Evolutionary conservation across 2,888 invertebrate species (phyloP), one percentile per base, ranked within the genome.

Genomic region (Hyppa rectilinea): DNA sequence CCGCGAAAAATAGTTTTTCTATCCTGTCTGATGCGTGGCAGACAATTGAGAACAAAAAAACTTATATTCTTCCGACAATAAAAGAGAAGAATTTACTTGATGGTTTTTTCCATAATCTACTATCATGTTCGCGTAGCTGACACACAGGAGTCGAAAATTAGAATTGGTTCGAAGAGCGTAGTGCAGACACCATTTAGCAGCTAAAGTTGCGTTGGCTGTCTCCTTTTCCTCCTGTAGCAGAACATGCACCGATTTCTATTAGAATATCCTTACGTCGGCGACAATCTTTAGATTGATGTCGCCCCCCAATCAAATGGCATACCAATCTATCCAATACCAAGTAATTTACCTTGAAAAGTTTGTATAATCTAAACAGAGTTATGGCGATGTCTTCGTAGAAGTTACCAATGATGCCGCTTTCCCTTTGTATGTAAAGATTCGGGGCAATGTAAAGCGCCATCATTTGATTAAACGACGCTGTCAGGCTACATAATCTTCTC

Each of bases 171-270:
- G 88, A 20, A 96, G 81, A 0, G 96, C 96, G 71, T 95, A 94
- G 63, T 94, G 95, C 53, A 97, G 87, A 31, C 96, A 93, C 96
- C 97, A 96, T 68, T 96, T 92, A 0, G 97, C 97, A 4, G 97
- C 96, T 63, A 97, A 85, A 59, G 92, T 92, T 0, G 97, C 96
- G 60, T 96, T 95, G 3, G 78, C 84, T 4, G 45, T 40, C 72
- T 93, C 92, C 58, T 90, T 91, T 34, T 80, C 83, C 58, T 89
- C 89, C 93, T 93, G 67, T 0, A n/a, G 72, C 80, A 36, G 12
- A 34, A 49, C 4, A 34, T 49, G 7, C 9, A 53, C 1, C 14
- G 14, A 38, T 71, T 17, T 36, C 10, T 36, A 36, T 36, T 36
- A 36, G 36, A 36, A 36, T 10, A 36, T 12, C 36, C 36, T 36